Percentiles rank a stretch among this genome's conserved stretches.
These are phyloP conservation scores for Ischnus inquisitorius DNA, from an alignment of 2,888 invertebrate species.

Conservation along the genomic window DNA sequence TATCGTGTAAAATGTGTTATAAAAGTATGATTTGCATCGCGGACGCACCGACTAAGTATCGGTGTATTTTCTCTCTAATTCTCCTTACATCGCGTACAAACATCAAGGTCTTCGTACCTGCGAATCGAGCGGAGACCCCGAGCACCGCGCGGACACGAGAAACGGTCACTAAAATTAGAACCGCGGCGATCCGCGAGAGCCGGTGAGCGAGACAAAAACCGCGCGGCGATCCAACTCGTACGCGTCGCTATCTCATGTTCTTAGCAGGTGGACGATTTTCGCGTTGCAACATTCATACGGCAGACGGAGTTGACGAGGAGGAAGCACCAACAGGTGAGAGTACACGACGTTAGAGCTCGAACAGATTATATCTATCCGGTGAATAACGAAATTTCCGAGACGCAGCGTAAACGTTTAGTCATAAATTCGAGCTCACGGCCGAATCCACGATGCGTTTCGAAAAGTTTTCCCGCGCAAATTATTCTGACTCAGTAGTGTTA, in stretches of 20 bases:
- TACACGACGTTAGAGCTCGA: neutral
- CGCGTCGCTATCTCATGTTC: neutral
- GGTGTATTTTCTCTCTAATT: slow-evolving; percentile 13
- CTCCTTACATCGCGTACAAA: slow-evolving; percentile 10
- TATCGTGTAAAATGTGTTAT: neutral
- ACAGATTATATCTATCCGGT: neutral
- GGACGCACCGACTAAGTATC: neutral
- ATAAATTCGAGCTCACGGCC: neutral
- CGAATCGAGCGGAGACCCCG: slow-evolving; percentile 26
- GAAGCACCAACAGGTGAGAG: neutral
- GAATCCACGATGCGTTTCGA: neutral
- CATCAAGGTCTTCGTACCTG: slow-evolving; percentile 53
- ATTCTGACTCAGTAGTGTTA: neutral
- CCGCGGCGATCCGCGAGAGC: slow-evolving; percentile 1
- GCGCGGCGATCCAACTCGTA: neutral
- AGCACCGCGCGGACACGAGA: slow-evolving; percentile 19
- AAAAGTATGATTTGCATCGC: neutral
- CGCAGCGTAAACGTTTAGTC: slow-evolving; percentile 2
- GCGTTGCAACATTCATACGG: neutral
- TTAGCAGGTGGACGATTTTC: slow-evolving; percentile 11
- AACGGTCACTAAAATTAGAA: slow-evolving; percentile 53
- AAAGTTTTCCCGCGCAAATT: neutral
- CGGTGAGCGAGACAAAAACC: neutral
- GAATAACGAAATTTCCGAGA: neutral
- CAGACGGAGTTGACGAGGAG: neutral